phyloP scores from a whole-genome alignment of 2,888 invertebrate genomes.

The Polylopha cassiicola region DNA sequence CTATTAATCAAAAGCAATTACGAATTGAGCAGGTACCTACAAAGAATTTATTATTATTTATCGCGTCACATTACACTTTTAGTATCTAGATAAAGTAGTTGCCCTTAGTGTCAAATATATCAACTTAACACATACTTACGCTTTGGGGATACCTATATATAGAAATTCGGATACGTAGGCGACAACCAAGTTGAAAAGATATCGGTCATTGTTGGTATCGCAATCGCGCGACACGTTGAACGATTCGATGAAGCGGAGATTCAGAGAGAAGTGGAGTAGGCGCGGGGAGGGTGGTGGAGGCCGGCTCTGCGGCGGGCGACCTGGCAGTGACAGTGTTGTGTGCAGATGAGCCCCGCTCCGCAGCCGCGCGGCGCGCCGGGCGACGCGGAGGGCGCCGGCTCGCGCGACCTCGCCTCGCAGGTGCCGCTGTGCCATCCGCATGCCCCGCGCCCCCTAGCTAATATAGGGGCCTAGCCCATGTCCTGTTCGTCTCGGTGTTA shows the following conservation, averaged over 20 bases:
- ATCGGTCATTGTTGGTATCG: conserved; percentile 11
- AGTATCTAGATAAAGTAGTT: too few species aligned
- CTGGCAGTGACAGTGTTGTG: conserved; percentile 71
- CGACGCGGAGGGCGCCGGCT: conserved; percentile 59
- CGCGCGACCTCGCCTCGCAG: conserved; percentile 72
- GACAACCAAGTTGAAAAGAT: too few species aligned
- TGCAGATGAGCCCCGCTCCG: conserved; percentile 75
- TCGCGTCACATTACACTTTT: too few species aligned
- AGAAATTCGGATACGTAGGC: too few species aligned
- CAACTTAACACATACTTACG: too few species aligned
- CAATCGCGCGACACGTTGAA: conserved; percentile 30
- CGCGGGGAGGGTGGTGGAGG: conserved; percentile 56
- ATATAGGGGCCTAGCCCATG: conserved; percentile 69
- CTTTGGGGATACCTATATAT: too few species aligned
- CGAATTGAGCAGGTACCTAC: too few species aligned
- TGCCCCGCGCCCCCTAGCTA: conserved; percentile 49
- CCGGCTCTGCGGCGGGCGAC: conserved; percentile 36
- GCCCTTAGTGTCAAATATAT: conserved; percentile 13
- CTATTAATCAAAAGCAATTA: too few species aligned
- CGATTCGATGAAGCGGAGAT: conserved; percentile 68
- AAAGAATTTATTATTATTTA: too few species aligned
- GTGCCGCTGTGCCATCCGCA: conserved; percentile 49
- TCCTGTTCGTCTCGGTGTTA: conserved; percentile 65
- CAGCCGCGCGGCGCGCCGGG: conserved; percentile 67
- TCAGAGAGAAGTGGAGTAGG: conserved; percentile 71